Base-by-base conservation (phyloP, 2,888 invertebrate species). In the Euzetes globulus region DNA sequence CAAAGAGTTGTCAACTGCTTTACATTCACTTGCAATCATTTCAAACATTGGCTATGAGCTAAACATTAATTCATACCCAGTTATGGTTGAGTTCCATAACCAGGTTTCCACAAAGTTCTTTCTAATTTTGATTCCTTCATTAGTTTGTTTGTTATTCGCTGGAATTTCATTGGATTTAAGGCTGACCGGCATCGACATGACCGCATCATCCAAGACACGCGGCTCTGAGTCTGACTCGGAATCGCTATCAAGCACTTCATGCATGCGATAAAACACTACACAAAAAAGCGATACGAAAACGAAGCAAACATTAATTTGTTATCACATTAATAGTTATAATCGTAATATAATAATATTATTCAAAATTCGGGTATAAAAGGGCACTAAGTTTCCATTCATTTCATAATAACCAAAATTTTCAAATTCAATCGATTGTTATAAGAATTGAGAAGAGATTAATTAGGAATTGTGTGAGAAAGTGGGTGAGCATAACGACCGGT, bases 41-140 rank as follows among this genome's bases (percentile, higher is more conserved):
- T 19, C 52, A 52, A 13, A 19, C 22, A 52, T 52, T 52, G 11
- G 60, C 11, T 60, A 3, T 29, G 11, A 60, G 17, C 5, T 27
- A 60, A 60, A 25, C 27, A 17, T 17, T 17, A 33, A 33, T 33
- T n/a, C 52, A 33, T 71, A 71, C 71, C 52, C 71, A 71, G 55
- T 50, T 47, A 71, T 71, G 71, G 71, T 68, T 22, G 37, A 19
- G 19, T 68, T 68, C 68, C 68, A 68, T 68, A 68, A 41, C 68
- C 68, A 68, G 19, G 68, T 68, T 33, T 68, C 68, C 13, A 33
- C n/a, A 45, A 71, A 71, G 15, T 71, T 47, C 22, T 55, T 71
- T 55, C 52, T 71, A 33, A 71, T 52, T 71, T 71, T 71, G 13
- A 50, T 15, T 27, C 22, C 5, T 50, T 50, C 29, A 25, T 55